Percentiles rank a stretch among this genome's conserved stretches.
Evolutionary conservation across 2,888 invertebrate genomes (phyloP).

Genomic region (Hymenopus coronatus): DNA sequence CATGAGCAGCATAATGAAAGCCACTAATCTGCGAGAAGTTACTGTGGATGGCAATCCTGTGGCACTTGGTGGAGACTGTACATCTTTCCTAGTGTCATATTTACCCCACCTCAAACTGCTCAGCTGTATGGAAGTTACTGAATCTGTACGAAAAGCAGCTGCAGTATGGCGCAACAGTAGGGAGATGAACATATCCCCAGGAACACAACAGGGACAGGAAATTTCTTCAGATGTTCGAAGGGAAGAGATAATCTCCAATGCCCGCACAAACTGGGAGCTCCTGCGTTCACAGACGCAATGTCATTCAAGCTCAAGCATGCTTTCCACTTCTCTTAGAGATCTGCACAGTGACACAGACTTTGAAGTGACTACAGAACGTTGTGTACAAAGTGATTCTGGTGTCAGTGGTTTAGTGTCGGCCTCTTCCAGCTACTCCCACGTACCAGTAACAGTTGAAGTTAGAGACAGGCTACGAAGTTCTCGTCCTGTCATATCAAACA

Average conservation of each 20-base stretch:
- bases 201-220: constrained; percentile 58
- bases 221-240: constrained; percentile 59
- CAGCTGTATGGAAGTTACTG: constrained; percentile 64
- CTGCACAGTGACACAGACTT: constrained; percentile 4
- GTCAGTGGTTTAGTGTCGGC: constrained; percentile 29
- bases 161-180: constrained; percentile 78
- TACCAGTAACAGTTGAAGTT: not conserved
- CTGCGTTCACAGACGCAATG: constrained; percentile 63
- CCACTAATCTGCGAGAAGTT: constrained; percentile 73
- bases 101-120: constrained; percentile 69
- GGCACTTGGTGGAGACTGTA: constrained; percentile 74
- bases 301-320: not conserved
- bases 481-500: not conserved
- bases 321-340: constrained; percentile 32
- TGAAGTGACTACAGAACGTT: constrained; percentile 13
- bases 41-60: constrained; percentile 85
- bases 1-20: constrained; percentile 77
- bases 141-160: constrained; percentile 65
- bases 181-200: constrained; percentile 68
- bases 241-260: constrained; percentile 83
- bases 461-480: not conserved
- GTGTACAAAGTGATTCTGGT: constrained; percentile 34
- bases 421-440: constrained; percentile 2
- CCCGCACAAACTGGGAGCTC: constrained; percentile 83
- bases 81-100: constrained; percentile 77